Percentiles rank a stretch among this genome's conserved stretches.
phyloP scores from a whole-genome alignment of 2,888 invertebrate genomes.

The Pseudococcus viburni region DNA sequence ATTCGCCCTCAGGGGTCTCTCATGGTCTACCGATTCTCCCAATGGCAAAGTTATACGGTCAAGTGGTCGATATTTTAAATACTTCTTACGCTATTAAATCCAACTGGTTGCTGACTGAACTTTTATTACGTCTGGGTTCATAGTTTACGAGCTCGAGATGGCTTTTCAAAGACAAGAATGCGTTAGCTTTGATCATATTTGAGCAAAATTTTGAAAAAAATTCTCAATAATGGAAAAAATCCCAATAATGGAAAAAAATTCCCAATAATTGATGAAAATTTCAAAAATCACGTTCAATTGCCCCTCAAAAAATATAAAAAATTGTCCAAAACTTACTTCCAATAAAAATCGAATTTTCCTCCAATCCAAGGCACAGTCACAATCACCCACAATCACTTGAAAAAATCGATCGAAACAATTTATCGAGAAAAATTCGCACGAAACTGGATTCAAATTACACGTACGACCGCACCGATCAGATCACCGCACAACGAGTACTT shows the following conservation, averaged over 20 bases:
- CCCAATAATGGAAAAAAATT: too few relatives aligned
- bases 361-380: background rate
- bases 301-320: background rate
- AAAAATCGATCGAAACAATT: background rate
- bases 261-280: too few relatives aligned
- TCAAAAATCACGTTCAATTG: background rate
- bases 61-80: background rate
- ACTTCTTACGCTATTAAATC: background rate
- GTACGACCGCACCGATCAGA: constrained; percentile 1
- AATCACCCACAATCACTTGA: background rate
- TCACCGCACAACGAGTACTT: constrained; percentile 15
- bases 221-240: background rate
- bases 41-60: background rate
- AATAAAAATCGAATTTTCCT: background rate
- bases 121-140: background rate
- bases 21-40: background rate
- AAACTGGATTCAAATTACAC: background rate
- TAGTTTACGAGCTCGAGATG: background rate
- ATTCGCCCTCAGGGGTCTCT: too few relatives aligned
- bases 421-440: background rate
- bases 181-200: background rate
- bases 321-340: background rate
- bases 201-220: background rate
- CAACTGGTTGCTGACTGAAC: background rate
- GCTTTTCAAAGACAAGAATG: background rate